Percentiles rank a stretch among this genome's conserved stretches.
Conservation (phyloP, 2,797 vertebrate species). For the Oryzias dopingdopingensis region DNA sequence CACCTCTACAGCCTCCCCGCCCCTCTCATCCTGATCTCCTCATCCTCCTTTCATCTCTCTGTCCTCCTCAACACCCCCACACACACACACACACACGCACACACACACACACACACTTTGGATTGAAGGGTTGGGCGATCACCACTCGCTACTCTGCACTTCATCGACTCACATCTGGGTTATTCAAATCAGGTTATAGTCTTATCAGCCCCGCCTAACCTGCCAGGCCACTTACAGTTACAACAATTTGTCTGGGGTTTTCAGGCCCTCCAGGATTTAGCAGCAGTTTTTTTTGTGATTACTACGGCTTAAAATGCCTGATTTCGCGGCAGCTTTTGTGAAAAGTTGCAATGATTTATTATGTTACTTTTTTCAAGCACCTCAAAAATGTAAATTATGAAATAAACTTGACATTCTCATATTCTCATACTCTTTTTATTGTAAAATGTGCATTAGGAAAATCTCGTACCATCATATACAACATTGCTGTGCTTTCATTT, state of each 20-base stretch:
- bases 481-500: too few species aligned
- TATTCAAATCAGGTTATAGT: conserved; percentile 70
- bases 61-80: background rate
- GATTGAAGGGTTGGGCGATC: conserved; percentile 58
- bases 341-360: too few species aligned
- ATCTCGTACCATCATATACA: too few species aligned
- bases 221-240: conserved; percentile 34
- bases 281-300: too few species aligned
- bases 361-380: too few species aligned
- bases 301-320: too few species aligned
- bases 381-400: too few species aligned
- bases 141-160: conserved; percentile 41
- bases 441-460: too few species aligned
- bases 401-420: too few species aligned
- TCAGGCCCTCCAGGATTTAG: background rate
- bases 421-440: too few species aligned
- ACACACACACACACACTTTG: background rate
- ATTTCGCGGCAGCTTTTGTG: too few species aligned
- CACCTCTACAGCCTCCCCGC: conserved; percentile 50
- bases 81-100: too few species aligned
- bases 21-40: conserved; percentile 49
- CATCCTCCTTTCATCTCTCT: conserved; percentile 55
- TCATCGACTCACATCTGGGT: conserved; percentile 61
- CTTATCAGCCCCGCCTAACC: conserved; percentile 19
- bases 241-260: conserved; percentile 49